Evolutionary conservation across 2,113 vertebrate genomes (phyloP).

Genomic region (Perca fluviatilis): DNA sequence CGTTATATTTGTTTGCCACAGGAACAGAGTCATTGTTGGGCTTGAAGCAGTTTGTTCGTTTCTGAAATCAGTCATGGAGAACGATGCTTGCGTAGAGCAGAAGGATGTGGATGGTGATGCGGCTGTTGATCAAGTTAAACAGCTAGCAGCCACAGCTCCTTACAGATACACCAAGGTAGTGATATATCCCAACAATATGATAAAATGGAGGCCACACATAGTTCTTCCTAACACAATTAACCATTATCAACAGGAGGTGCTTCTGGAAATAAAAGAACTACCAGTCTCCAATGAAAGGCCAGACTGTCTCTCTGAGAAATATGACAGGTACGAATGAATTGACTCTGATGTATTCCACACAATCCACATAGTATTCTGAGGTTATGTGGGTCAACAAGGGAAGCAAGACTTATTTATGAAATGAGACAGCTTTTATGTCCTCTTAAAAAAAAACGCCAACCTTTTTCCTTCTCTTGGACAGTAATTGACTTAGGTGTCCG

Average conservation of each 20-base stretch:
- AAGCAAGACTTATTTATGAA: neutral
- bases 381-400: neutral
- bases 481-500: neutral
- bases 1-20: slow-evolving; percentile 34
- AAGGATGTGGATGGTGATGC: slow-evolving; percentile 88
- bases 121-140: slow-evolving; percentile 83
- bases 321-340: slow-evolving; percentile 90
- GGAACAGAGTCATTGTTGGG: slow-evolving; percentile 52
- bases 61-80: slow-evolving; percentile 89
- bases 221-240: neutral
- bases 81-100: slow-evolving; percentile 83
- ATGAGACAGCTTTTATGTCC: neutral
- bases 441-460: neutral
- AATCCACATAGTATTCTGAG: neutral
- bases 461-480: neutral
- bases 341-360: neutral
- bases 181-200: neutral
- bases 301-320: slow-evolving; percentile 95
- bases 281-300: slow-evolving; percentile 95
- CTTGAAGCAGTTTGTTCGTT: slow-evolving; percentile 50
- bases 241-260: slow-evolving; percentile 87
- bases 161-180: slow-evolving; percentile 95
- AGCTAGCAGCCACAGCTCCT: slow-evolving; percentile 71
- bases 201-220: fast-evolving
- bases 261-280: slow-evolving; percentile 95